Evolutionary conservation across 2,888 invertebrate genomes (phyloP).

Genomic region (Trisateles emortualis): DNA sequence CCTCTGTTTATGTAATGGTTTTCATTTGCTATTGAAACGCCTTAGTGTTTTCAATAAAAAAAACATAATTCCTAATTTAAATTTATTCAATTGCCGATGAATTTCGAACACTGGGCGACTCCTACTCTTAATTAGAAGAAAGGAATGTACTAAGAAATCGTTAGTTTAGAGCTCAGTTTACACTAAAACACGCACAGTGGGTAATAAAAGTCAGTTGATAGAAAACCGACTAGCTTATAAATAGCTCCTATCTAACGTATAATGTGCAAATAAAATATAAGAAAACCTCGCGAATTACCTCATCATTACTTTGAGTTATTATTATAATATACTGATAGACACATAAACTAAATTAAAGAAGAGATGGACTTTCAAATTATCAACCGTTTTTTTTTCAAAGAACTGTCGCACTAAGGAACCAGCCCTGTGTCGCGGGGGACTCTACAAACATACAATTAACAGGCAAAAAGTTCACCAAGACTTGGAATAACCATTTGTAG

Average conservation of each 20-base stretch:
- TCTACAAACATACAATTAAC: too few relatives aligned
- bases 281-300: constrained; percentile 25
- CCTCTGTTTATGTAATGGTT: too few relatives aligned
- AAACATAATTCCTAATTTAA: too few relatives aligned
- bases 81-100: background rate
- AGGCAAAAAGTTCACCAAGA: too few relatives aligned
- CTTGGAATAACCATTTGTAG: too few relatives aligned
- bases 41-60: too few relatives aligned
- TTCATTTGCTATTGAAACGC: too few relatives aligned
- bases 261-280: constrained; percentile 19
- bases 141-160: background rate
- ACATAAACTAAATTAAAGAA: too few relatives aligned
- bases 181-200: constrained; percentile 6
- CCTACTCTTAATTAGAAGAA: background rate
- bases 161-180: background rate
- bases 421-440: too few relatives aligned
- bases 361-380: too few relatives aligned
- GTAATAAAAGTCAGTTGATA: constrained; percentile 29
- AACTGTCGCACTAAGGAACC: too few relatives aligned
- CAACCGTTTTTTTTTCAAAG: too few relatives aligned
- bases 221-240: constrained; percentile 23
- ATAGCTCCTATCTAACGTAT: constrained; percentile 19
- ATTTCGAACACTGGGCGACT: background rate
- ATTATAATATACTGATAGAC: background rate
- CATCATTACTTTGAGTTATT: constrained; percentile 10